Evolutionary conservation across 1,140 invertebrate genomes (phyloP), one percentile per base, ranked within the genome.

Genomic region (Ooceraea biroi): DNA sequence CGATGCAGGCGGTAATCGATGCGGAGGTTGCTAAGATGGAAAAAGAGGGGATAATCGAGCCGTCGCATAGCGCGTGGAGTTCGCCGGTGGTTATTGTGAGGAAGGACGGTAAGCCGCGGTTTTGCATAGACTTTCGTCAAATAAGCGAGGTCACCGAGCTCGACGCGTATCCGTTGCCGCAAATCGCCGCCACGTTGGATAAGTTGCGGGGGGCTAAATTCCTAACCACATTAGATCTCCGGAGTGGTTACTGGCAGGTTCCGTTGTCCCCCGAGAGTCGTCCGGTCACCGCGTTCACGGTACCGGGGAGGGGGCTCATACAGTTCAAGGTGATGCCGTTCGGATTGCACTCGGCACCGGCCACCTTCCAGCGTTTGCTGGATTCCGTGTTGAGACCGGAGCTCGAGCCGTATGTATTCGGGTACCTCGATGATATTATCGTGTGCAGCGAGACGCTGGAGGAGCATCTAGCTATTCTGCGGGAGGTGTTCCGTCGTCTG

Each of bases 31-130:
- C 84, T 0, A 3, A 83, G 10, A 91, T 95, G 91, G 57, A 94
- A 0, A 25, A 84, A 14, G 69, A 90, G 4, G 91, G 86, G 0
- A 84, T 95, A 0, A 93, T 95, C 1, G 91, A 94, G 85, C 92
- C 93, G 0, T 92, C 92, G 5, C 86, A 89, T 0, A 93, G 91
- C 14, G 88, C 93, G 0, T 96, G 95, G 93, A 87, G 92, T 8
- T 92, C 92, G 0, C 95, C 94, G 0, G 85, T 95, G 0, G 92
- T 96, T 0, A 66, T 96, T 12, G 93, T 95, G 0, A 96, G 96
- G 78, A 95, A 95, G 46, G 93, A 95, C 68, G 92, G 92, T 0
- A 86, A 61, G 30, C 61, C 55, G 0, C 60, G 82, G 0, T 86
- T 88, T 3, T 90, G 84, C 14, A 63, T 90, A 0, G 85, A 90